Conservation (phyloP, 37 sponge, comb jelly and placozoan genomes). For the Eunapius fragilis region DNA sequence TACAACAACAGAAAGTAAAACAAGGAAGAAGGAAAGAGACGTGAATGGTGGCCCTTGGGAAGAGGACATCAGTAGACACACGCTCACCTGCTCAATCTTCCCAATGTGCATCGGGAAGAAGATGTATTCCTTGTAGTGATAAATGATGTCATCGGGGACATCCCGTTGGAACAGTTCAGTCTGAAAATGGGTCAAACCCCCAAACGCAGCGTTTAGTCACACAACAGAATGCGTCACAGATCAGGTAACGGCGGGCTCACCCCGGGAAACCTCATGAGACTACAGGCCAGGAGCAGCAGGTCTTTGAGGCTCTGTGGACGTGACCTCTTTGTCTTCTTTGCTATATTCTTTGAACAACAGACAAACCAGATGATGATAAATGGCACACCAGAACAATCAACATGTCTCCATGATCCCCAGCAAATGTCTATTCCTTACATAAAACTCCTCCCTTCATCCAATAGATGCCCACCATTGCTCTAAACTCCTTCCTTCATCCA, state of each 20-base stretch:
- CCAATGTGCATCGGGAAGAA: constrained; percentile 88
- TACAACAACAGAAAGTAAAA: constrained; percentile 1
- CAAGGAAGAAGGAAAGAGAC: neutral
- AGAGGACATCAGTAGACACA: neutral
- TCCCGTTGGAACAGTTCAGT: constrained; percentile 89
- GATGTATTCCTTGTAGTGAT: constrained; percentile 78
- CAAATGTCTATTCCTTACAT: too few relatives aligned
- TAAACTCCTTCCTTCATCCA: neutral
- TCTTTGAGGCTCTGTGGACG: constrained; percentile 79
- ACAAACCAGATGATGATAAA: too few relatives aligned
- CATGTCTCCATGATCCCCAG: too few relatives aligned
- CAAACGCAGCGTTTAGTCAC: too few relatives aligned
- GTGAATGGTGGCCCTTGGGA: neutral
- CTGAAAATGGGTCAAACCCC: too few relatives aligned
- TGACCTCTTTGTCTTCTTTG: constrained; percentile 67
- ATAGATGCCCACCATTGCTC: too few relatives aligned
- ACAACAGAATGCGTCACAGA: neutral
- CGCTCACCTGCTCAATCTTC: constrained; percentile 64
- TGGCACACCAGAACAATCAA: too few relatives aligned
- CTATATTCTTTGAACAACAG: constrained; percentile 42
- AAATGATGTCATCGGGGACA: constrained; percentile 76
- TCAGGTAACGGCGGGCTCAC: constrained; percentile 17
- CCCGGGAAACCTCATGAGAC: constrained; percentile 85
- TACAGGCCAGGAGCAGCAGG: constrained; percentile 73
- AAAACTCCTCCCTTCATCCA: too few relatives aligned